Conservation (phyloP, 1,140 invertebrate species). For the Nasonia vitripennis region DNA sequence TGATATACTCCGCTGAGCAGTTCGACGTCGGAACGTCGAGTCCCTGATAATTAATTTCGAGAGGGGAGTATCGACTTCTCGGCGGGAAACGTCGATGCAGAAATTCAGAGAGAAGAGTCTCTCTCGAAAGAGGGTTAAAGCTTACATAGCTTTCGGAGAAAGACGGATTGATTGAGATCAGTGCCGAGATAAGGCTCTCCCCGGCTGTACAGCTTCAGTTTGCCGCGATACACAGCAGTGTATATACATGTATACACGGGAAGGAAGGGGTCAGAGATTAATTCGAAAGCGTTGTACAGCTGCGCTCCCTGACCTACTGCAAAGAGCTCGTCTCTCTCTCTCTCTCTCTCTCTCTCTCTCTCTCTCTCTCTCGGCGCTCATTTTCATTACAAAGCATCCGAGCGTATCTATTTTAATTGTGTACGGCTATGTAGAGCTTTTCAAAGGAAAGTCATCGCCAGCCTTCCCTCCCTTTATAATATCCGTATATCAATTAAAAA, state of each 20-base stretch:
- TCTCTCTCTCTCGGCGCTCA: background rate
- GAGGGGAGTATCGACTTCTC: conserved; percentile 22
- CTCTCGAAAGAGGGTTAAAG: background rate
- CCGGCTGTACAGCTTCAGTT: background rate
- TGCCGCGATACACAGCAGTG: background rate
- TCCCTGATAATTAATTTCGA: background rate
- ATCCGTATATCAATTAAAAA: too few species aligned
- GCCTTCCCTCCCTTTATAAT: too few species aligned
- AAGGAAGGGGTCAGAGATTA: background rate
- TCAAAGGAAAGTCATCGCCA: too few species aligned
- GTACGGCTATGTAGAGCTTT: too few species aligned
- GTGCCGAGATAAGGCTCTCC: conserved; percentile 10
- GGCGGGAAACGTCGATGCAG: conserved; percentile 30
- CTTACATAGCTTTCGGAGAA: background rate
- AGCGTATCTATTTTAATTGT: background rate
- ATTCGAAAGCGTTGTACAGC: background rate
- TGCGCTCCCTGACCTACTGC: conserved; percentile 37
- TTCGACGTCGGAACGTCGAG: background rate
- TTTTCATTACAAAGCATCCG: conserved; percentile 14
- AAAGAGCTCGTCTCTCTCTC: background rate
- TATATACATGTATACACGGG: conserved; percentile 5
- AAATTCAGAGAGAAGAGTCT: conserved; percentile 10
- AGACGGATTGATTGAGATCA: conserved; percentile 39
- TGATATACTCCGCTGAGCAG: too few species aligned
- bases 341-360: too few species aligned